These are phyloP conservation scores for Lethenteron camtschaticum DNA, from an alignment of 2,113 vertebrate species.

Conservation along the genomic window DNA sequence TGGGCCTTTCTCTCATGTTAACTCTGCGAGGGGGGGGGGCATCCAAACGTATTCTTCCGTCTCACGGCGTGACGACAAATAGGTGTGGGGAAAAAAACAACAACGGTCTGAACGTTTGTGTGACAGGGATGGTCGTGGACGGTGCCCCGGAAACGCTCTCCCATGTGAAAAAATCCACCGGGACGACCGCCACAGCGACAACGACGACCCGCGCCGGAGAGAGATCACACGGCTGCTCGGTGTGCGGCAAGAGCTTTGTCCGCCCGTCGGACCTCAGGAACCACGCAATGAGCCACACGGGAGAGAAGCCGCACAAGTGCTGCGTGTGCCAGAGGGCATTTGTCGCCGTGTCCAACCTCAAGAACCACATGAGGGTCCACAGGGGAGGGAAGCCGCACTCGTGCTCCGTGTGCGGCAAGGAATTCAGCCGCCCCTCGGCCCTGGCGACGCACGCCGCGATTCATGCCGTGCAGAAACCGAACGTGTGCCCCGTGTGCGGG, in stretches of 20 bases:
- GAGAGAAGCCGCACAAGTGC: constrained; percentile 41
- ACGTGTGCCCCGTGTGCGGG: background rate
- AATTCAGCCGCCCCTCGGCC: background rate
- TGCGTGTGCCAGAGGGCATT: constrained; percentile 35
- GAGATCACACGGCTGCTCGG: background rate
- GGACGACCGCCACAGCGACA: too few species aligned
- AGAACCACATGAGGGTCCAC: constrained; percentile 40
- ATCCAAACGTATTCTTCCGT: too few species aligned
- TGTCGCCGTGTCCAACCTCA: constrained; percentile 40
- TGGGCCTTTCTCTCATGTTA: too few species aligned
- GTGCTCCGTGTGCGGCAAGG: constrained; percentile 20
- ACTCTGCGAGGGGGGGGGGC: too few species aligned
- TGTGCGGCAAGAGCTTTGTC: background rate
- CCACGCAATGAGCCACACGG: constrained; percentile 12
- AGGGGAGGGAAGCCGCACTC: constrained; percentile 23
- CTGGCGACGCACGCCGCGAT: too few species aligned
- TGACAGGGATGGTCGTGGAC: too few species aligned
- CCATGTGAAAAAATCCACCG: too few species aligned
- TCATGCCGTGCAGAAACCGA: too few species aligned
- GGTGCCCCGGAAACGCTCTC: too few species aligned
- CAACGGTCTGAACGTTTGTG: too few species aligned
- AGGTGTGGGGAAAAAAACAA: too few species aligned
- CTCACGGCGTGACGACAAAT: too few species aligned
- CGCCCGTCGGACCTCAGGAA: background rate
- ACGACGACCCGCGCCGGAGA: background rate